Evolutionary conservation across 2,797 vertebrate species (phyloP).

Genomic region (Enteromius paludinosus): DNA sequence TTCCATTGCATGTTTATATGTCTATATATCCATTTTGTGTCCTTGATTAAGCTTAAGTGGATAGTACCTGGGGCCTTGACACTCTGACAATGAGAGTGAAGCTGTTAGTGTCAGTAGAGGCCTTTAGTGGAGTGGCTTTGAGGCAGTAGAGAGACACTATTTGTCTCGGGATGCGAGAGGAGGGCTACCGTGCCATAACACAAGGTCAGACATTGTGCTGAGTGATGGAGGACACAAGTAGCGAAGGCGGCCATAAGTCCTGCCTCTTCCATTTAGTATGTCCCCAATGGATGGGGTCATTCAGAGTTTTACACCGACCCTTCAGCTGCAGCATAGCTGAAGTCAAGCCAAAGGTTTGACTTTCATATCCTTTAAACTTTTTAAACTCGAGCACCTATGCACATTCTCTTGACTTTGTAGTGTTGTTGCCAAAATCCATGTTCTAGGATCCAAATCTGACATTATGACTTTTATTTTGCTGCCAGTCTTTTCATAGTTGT

Average conservation of each 20-base stretch:
- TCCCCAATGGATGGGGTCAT: slow-evolving; percentile 51
- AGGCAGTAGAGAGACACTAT: slow-evolving; percentile 58
- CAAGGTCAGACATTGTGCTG: slow-evolving; percentile 68
- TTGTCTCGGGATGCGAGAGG: slow-evolving; percentile 67
- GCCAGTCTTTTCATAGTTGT: not conserved
- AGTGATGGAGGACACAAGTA: slow-evolving; percentile 58
- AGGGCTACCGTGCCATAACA: slow-evolving; percentile 56
- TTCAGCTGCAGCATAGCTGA: slow-evolving; percentile 23
- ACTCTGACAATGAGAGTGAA: slow-evolving; percentile 55
- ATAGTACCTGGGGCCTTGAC: slow-evolving; percentile 52
- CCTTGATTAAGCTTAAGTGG: slow-evolving; percentile 32
- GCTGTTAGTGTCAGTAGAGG: slow-evolving; percentile 59
- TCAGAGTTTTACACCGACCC: slow-evolving; percentile 36
- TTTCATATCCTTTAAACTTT: slow-evolving; percentile 18
- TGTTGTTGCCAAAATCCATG: not conserved
- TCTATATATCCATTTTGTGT: not conserved
- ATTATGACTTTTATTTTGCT: not conserved
- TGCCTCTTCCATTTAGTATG: slow-evolving; percentile 49
- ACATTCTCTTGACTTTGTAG: not conserved
- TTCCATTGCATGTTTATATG: slow-evolving; percentile 4
- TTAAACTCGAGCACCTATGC: not conserved
- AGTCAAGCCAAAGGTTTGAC: slow-evolving; percentile 21
- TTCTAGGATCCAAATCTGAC: not conserved
- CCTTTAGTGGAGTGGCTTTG: slow-evolving; percentile 42
- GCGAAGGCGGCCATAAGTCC: slow-evolving; percentile 45